These are phyloP conservation scores for Bombus fervidus DNA, from an alignment of 1,140 invertebrate species.

Conservation along the genomic window DNA sequence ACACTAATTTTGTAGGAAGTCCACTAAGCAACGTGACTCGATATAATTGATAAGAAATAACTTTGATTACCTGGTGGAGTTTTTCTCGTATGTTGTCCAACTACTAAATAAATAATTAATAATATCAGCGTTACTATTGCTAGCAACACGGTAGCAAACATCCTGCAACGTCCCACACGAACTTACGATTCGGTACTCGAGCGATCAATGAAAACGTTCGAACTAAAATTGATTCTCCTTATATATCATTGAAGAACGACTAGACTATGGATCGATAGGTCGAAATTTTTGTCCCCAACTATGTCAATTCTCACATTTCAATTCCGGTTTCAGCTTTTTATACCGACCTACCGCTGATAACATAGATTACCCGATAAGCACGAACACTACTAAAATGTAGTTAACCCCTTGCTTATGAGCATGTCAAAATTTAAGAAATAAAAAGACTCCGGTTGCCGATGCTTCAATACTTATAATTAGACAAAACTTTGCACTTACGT, in stretches of 20 bases:
- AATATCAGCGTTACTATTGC: not conserved
- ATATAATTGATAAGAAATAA: not conserved
- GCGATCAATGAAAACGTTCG: not conserved
- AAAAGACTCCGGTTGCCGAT: not conserved
- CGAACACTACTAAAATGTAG: not conserved
- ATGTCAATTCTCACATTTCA: not conserved
- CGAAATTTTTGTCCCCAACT: not conserved
- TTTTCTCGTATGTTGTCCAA: not conserved
- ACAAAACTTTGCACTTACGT: not conserved
- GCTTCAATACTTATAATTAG: slow-evolving; percentile 13
- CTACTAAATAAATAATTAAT: not conserved
- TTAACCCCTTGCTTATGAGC: not conserved
- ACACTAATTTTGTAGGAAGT: not conserved
- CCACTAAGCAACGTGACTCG: not conserved
- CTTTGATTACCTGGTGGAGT: slow-evolving; percentile 44
- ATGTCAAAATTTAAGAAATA: not conserved
- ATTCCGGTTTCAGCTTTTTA: not conserved
- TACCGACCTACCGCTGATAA: slow-evolving; percentile 27
- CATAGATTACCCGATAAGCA: not conserved
- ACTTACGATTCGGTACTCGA: too few species aligned
- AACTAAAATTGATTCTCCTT: not conserved
- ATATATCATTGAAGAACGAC: too few species aligned
- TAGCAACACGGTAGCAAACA: not conserved
- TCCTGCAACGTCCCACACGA: not conserved
- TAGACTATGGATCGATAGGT: not conserved